Evolutionary conservation across 2,113 vertebrate species (phyloP).

Genomic region (Sorex araneus): DNA sequence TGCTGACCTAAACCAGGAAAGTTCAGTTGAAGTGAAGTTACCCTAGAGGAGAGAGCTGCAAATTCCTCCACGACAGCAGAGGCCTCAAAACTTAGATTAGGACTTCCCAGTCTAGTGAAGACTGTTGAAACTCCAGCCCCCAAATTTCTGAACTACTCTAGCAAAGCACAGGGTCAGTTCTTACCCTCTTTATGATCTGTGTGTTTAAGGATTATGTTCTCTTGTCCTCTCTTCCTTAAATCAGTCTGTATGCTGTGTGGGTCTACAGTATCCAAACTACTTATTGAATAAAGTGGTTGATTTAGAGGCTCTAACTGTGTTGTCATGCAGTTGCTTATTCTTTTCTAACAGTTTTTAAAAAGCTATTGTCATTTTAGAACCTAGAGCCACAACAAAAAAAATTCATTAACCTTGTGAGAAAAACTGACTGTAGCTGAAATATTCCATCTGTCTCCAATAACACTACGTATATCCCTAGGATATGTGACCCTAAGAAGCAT

Average conservation of each 20-base stretch:
- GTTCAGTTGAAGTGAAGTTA: background rate
- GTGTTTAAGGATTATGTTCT: background rate
- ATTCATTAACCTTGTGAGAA: background rate
- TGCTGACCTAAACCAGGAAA: background rate
- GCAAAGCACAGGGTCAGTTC: background rate
- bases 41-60: background rate
- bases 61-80: background rate
- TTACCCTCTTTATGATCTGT: background rate
- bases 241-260: background rate
- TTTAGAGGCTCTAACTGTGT: background rate
- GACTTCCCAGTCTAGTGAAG: background rate
- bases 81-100: background rate
- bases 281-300: conserved; percentile 17
- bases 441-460: conserved; percentile 30
- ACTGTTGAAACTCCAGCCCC: conserved; percentile 1
- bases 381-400: conserved; percentile 17
- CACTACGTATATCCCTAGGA: background rate
- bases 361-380: conserved; percentile 12
- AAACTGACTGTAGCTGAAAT: background rate
- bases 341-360: background rate
- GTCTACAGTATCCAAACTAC: background rate
- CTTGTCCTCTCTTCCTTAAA: background rate
- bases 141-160: background rate
- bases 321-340: background rate
- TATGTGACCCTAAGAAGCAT: background rate